Evolutionary conservation across 2,113 vertebrate genomes (phyloP), one percentile per base, ranked within the genome.

Genomic region (Xyliphius kryptos): DNA sequence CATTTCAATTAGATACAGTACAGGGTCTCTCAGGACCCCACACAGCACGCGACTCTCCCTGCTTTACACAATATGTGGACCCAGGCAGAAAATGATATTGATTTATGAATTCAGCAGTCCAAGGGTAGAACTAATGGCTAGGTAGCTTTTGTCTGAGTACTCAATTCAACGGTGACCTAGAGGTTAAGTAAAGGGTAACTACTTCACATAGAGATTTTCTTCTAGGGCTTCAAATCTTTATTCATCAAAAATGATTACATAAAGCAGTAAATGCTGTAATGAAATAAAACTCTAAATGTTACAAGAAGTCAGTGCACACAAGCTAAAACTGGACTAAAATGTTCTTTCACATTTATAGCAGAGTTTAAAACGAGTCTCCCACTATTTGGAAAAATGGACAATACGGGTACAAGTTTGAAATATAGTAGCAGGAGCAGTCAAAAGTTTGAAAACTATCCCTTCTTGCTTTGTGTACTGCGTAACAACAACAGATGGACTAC

Each of bases 1-100:
- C 66, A 71, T 82, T 85, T 86, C 81, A 83, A 82, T 86, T 82
- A 80, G 79, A 77, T 77, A 65, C 70, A 51, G 61, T 65, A 67
- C 66, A 72, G 64, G 36, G 53, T 58, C 53, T 67, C 61, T 11
- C 49, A 54, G 64, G 64, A 67, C 47, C 38, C 49, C 38, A 37
- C 56, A 49, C 60, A 49, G 65, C 50, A 51, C 60, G 47, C 55
- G 47, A 61, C 38, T 46, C 46, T 51, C 52, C 44, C 61, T 65
- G 56, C 49, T 51, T 68, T 61, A 47, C 38, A 59, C 57, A 36
- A 58, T 73, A 61, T 66, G 62, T 51, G 40, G 51, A 44, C n/a
- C 52, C 43, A 51, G 49, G 56, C 47, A 69, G 66, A 57, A 73
- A 68, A 68, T 44, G n/a, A 49, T 41, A 66, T 66, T n/a, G 13